Conservation (phyloP, 2,888 invertebrate species). For the Thalpophila matura region DNA sequence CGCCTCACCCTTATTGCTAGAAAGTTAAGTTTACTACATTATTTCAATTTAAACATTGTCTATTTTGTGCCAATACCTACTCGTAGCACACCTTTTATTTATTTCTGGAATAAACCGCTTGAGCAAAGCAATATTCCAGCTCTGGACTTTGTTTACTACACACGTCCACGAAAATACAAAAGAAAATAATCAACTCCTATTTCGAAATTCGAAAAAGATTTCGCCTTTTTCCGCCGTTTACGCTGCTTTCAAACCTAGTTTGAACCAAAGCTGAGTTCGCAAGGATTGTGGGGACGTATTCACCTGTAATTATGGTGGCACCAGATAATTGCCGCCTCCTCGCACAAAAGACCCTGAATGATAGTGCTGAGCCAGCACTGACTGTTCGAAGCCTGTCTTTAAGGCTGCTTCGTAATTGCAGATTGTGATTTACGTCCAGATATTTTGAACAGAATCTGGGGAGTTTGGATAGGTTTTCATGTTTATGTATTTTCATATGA, state of each 20-base stretch:
- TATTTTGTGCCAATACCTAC: too few relatives aligned
- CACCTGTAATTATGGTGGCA: constrained; percentile 64
- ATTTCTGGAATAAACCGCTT: too few relatives aligned
- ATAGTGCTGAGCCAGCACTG: constrained; percentile 60
- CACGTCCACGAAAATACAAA: constrained; percentile 39
- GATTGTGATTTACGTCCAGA: constrained; percentile 37
- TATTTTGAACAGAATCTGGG: constrained; percentile 13
- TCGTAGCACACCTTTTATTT: too few relatives aligned
- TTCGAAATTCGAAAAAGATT: constrained; percentile 39
- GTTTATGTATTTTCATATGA: neutral
- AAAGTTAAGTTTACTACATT: too few relatives aligned
- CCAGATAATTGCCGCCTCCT: constrained; percentile 65
- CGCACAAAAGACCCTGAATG: constrained; percentile 59
- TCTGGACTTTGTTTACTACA: constrained; percentile 6
- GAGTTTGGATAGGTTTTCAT: neutral
- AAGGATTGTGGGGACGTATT: constrained; percentile 57
- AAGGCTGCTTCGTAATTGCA: constrained; percentile 55
- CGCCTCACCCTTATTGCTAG: too few relatives aligned
- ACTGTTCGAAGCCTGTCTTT: constrained; percentile 53
- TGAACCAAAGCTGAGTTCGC: constrained; percentile 53
- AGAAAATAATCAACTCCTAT: constrained; percentile 39
- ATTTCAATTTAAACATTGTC: too few relatives aligned
- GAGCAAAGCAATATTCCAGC: constrained; percentile 22
- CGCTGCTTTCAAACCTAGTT: constrained; percentile 37
- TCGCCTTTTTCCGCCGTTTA: constrained; percentile 24